These are phyloP conservation scores for Matsumurasca onukii DNA, from an alignment of 1,140 invertebrate species.

Conservation along the genomic window DNA sequence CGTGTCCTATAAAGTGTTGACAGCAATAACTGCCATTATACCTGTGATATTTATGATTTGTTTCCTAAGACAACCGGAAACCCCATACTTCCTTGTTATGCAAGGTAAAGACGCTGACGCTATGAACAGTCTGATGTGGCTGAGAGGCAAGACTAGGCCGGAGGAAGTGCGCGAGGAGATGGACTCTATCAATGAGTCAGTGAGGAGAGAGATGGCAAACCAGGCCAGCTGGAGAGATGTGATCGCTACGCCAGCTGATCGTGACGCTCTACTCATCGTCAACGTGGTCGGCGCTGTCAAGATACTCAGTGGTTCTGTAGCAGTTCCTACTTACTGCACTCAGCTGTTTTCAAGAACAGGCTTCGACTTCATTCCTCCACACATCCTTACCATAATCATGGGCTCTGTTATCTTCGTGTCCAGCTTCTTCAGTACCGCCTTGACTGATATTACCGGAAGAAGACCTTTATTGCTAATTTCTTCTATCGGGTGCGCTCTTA, in stretches of 20 bases:
- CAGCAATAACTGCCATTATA: neutral
- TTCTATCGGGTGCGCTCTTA: conserved; percentile 34
- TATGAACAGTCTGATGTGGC: conserved; percentile 59
- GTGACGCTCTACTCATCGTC: conserved; percentile 38
- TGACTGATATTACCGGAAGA: conserved; percentile 53
- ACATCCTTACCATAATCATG: conserved; percentile 38
- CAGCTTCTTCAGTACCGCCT: conserved; percentile 41
- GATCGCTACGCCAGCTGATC: conserved; percentile 31
- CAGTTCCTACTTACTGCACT: conserved; percentile 37
- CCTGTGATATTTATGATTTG: conserved; percentile 16
- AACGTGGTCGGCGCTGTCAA: conserved; percentile 37
- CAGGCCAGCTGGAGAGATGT: conserved; percentile 33
- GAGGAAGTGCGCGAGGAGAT: conserved; percentile 37
- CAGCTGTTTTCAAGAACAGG: conserved; percentile 32
- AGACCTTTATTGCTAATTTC: conserved; percentile 51
- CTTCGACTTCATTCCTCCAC: conserved; percentile 16
- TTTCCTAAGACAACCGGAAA: conserved; percentile 26
- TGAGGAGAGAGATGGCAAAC: conserved; percentile 25
- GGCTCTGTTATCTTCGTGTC: conserved; percentile 38
- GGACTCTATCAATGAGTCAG: conserved; percentile 29
- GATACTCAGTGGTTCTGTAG: conserved; percentile 39
- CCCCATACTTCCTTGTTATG: conserved; percentile 26
- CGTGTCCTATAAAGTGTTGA: conserved; percentile 45
- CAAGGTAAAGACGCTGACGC: conserved; percentile 53
- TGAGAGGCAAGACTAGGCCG: conserved; percentile 51